Evolutionary conservation across 2,113 vertebrate genomes (phyloP).

Genomic region (Gavialis gangeticus): DNA sequence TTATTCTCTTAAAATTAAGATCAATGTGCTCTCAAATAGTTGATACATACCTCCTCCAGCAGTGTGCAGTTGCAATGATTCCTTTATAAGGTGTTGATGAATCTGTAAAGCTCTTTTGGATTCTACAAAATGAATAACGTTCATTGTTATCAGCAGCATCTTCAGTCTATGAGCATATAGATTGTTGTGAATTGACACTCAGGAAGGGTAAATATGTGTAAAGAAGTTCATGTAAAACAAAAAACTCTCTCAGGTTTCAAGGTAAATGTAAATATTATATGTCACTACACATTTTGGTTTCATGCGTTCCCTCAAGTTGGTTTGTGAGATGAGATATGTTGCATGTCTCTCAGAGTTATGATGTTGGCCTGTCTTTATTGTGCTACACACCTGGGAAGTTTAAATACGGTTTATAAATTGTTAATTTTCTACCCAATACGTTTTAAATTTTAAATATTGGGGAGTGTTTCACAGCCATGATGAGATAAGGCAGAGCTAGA

Average conservation of each 20-base stretch:
- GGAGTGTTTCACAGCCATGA: background rate
- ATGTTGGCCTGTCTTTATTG: background rate
- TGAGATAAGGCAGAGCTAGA: background rate
- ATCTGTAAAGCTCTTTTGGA: background rate
- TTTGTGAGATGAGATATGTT: background rate
- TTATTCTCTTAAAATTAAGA: background rate
- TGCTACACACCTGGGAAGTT: background rate
- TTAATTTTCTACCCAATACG: background rate
- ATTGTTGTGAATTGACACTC: background rate
- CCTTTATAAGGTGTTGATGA: background rate
- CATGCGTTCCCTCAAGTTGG: background rate
- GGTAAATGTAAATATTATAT: background rate
- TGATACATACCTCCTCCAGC: background rate
- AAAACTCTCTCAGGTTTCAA: background rate
- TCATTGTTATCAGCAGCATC: background rate
- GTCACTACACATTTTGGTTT: background rate
- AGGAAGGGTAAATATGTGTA: background rate
- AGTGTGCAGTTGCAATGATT: background rate
- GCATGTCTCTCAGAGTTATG: constrained; percentile 7
- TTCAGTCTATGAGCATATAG: background rate
- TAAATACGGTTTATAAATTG: background rate
- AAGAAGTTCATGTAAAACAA: background rate
- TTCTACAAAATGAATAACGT: background rate
- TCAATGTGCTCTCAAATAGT: background rate
- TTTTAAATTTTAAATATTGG: background rate